Evolutionary conservation across 30 jellyfish, hydroid and myxozoan species (phyloP), one percentile per base, ranked within the genome.

Genomic region (Sanderia malayensis): DNA sequence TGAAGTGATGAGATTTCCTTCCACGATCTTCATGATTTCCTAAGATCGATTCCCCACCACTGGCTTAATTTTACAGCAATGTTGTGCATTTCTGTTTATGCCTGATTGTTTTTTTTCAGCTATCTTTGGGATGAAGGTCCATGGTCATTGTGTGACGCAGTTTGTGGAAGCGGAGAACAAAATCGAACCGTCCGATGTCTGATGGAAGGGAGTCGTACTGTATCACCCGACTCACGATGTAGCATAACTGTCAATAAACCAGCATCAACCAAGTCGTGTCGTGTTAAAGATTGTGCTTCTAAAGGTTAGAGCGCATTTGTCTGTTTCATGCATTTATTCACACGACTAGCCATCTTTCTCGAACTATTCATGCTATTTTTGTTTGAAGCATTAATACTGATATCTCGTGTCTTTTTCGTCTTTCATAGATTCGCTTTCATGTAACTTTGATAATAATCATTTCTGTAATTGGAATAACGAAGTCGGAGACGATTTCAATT

Each of bases 391-490:
- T n/a, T n/a, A n/a, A n/a, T n/a, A n/a, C n/a, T n/a, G n/a, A n/a
- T n/a, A n/a, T n/a, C n/a, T n/a, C n/a, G n/a, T n/a, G n/a, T n/a
- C n/a, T n/a, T n/a, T n/a, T n/a, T n/a, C n/a, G n/a, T n/a, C n/a
- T n/a, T n/a, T n/a, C 30, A 19, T 46, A 90, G 98, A 58, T 19
- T 8, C 86, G 30, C 82, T 84, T 18, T 58, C 74, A 10, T 90
- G 98, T 77, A 71, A 78, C 67, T 90, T 90, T 84, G 96, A 83
- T 46, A 73, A 71, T 4, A 73, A 73, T 25, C 41, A 44, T 10
- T 76, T 66, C 33, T 76, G 98, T 29, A 71, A 73, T n/a, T 90
- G 98, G 98, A 47, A 83, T 20, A 79, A 71, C 46, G 79, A 57
- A 3, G 64, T 45, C 24, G 80, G 81, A 3, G 96, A 76, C 37